Percentiles rank a stretch among this genome's conserved stretches.
phyloP scores from a whole-genome alignment of 2,888 invertebrate species.

The Chrysotoxum bicinctum region DNA sequence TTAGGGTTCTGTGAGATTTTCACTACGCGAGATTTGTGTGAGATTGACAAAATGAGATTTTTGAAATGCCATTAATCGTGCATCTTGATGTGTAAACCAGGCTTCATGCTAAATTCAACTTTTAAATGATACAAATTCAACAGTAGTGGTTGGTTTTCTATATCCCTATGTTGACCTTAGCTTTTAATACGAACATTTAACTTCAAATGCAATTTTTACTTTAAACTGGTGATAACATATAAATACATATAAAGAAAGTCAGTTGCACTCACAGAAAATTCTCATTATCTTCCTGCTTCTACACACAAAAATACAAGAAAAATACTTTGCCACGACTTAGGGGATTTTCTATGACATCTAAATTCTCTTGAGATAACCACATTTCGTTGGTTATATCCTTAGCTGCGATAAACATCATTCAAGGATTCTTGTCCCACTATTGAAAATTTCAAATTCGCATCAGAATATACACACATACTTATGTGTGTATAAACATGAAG shows the following conservation, averaged over 20 bases:
- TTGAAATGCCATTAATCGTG: too few species aligned
- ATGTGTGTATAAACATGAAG: background rate
- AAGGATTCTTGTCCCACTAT: conserved; percentile 17
- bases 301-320: background rate
- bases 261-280: background rate
- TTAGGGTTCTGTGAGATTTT: too few species aligned
- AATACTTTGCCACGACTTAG: conserved; percentile 8
- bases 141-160: too few species aligned
- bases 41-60: too few species aligned
- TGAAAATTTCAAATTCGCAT: background rate
- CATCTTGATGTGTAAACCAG: too few species aligned
- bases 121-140: too few species aligned
- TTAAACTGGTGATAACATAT: background rate
- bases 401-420: conserved; percentile 32
- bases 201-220: background rate
- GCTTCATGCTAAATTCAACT: too few species aligned
- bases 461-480: background rate
- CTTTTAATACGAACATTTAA: background rate
- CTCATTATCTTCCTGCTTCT: conserved; percentile 17
- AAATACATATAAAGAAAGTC: background rate
- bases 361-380: conserved; percentile 32
- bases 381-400: conserved; percentile 20
- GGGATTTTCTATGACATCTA: conserved; percentile 14
- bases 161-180: background rate
- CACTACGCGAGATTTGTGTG: too few species aligned